Evolutionary conservation across 2,113 vertebrate genomes (phyloP).

Genomic region (Leptodactylus fuscus): DNA sequence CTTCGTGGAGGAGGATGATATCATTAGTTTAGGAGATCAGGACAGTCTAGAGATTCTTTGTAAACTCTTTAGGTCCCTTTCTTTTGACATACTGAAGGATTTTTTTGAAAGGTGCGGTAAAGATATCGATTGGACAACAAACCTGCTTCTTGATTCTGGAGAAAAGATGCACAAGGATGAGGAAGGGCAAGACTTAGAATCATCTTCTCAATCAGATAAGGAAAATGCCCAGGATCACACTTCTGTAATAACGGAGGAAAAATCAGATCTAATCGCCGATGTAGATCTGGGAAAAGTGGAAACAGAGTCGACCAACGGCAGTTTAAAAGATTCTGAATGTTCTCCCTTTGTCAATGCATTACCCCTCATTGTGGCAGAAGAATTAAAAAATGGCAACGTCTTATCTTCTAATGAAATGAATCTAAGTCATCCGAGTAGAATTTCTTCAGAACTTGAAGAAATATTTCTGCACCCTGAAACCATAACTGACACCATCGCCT

Average conservation of each 20-base stretch:
- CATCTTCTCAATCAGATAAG: background rate
- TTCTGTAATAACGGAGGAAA: background rate
- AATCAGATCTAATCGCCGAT: background rate
- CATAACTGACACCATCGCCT: background rate
- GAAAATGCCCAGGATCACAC: background rate
- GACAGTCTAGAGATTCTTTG: conserved; percentile 85
- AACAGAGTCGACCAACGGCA: background rate
- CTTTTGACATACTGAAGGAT: conserved; percentile 89
- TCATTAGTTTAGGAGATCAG: conserved; percentile 73
- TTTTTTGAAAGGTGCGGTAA: conserved; percentile 94
- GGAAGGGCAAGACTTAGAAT: background rate
- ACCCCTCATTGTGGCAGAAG: conserved; percentile 22
- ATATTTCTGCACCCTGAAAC: background rate
- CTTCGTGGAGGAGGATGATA: conserved; percentile 88
- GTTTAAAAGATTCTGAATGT: background rate
- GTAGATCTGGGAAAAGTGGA: background rate
- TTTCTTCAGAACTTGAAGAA: background rate
- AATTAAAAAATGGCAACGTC: background rate
- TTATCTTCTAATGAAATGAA: conserved; percentile 10
- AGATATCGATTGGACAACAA: conserved; percentile 93
- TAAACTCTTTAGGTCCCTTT: conserved; percentile 86
- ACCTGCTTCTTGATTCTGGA: conserved; percentile 91
- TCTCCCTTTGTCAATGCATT: background rate
- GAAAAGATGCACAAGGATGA: conserved; percentile 80
- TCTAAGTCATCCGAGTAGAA: background rate